These are phyloP conservation scores for Cirrhinus molitorella DNA, from an alignment of 2,797 vertebrate genomes.

Conservation along the genomic window DNA sequence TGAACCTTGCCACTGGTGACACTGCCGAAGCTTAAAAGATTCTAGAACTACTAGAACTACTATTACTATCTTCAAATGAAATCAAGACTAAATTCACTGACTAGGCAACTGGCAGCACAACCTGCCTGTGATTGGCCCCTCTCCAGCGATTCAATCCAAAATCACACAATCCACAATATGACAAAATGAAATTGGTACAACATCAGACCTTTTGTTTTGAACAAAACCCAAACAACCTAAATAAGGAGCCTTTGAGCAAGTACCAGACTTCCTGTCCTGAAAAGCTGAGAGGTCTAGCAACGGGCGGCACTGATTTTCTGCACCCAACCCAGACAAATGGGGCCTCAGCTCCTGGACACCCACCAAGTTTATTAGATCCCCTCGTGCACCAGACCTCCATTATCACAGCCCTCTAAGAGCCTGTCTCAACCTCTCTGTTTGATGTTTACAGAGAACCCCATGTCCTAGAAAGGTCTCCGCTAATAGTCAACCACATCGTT, in stretches of 20 bases:
- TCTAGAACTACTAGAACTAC: slow-evolving; percentile 33
- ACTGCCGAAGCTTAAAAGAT: slow-evolving; percentile 64
- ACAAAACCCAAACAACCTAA: neutral
- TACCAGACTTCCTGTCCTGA: slow-evolving; percentile 9
- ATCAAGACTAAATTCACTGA: neutral
- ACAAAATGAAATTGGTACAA: neutral
- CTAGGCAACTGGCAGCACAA: neutral
- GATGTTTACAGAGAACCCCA: slow-evolving; percentile 73
- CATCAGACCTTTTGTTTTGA: slow-evolving; percentile 11
- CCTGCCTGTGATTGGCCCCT: neutral
- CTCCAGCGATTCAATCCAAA: neutral
- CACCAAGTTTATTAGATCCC: slow-evolving; percentile 68
- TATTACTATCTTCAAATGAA: neutral
- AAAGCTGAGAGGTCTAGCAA: slow-evolving; percentile 28
- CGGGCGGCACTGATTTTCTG: slow-evolving; percentile 46
- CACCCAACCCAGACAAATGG: slow-evolving; percentile 61
- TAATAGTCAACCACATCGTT: slow-evolving; percentile 59
- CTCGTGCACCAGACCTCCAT: slow-evolving; percentile 64
- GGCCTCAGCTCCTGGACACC: slow-evolving; percentile 57
- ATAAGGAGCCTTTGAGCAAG: neutral
- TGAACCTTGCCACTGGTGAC: slow-evolving; percentile 62
- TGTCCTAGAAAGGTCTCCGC: slow-evolving; percentile 53
- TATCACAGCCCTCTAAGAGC: slow-evolving; percentile 65
- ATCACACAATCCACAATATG: neutral
- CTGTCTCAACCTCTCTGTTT: slow-evolving; percentile 57